Percentiles rank a stretch among this genome's conserved stretches.
These are phyloP conservation scores for Scyliorhinus canicula DNA, from an alignment of 2,797 vertebrate genomes.

Conservation along the genomic window DNA sequence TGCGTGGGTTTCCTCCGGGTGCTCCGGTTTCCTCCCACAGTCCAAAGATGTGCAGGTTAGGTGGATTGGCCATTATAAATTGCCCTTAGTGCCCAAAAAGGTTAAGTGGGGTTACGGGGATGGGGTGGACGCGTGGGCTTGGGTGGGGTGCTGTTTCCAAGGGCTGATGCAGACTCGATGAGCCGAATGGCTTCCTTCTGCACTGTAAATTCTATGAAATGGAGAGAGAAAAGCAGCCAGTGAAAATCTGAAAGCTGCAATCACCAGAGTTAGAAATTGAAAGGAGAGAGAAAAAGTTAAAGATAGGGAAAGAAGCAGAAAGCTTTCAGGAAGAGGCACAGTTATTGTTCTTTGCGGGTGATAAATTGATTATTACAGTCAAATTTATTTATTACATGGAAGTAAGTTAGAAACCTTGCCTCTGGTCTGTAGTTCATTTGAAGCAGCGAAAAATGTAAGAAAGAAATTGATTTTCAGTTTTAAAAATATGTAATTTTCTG, in stretches of 20 bases:
- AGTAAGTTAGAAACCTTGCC: background rate
- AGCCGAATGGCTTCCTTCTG: too few species aligned
- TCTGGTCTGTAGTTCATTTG: background rate
- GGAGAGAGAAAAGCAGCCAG: background rate
- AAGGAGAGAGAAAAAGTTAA: background rate
- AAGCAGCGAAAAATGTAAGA: background rate
- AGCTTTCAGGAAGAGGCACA: background rate
- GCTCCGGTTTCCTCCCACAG: too few species aligned
- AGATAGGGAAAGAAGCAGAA: background rate
- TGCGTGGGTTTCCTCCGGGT: too few species aligned
- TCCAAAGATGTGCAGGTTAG: too few species aligned
- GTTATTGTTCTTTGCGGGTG: background rate
- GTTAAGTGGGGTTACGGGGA: too few species aligned
- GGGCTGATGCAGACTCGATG: too few species aligned
- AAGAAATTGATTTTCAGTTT: background rate
- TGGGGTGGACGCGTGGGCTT: too few species aligned
- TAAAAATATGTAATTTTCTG: constrained; percentile 29
- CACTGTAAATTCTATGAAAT: too few species aligned
- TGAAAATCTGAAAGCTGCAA: background rate
- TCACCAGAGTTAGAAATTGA: background rate
- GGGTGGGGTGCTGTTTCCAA: too few species aligned
- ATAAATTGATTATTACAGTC: background rate
- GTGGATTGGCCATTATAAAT: too few species aligned
- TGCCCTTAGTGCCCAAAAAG: too few species aligned
- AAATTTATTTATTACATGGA: background rate